phyloP scores from a whole-genome alignment of 2,888 invertebrate genomes.

The Hecatera dysodea region DNA sequence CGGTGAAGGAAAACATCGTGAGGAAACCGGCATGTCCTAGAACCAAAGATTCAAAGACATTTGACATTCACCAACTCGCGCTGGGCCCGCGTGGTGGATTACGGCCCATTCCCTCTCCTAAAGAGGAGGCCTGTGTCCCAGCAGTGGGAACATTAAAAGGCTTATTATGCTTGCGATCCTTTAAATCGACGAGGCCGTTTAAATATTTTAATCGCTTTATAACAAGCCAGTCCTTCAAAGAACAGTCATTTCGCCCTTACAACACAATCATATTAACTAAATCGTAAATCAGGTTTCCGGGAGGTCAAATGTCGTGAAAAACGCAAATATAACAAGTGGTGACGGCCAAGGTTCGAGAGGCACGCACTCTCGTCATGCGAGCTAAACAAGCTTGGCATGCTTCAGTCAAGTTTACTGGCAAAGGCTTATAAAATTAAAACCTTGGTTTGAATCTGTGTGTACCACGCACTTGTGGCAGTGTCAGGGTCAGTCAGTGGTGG shows the following conservation, averaged over 20 bases:
- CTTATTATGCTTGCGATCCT: too few species aligned
- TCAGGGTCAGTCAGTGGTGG: too few species aligned
- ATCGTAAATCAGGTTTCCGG: constrained; percentile 22
- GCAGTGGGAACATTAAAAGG: too few species aligned
- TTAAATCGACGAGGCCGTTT: too few species aligned
- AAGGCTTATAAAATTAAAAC: constrained; percentile 28
- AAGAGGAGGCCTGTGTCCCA: too few species aligned
- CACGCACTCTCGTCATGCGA: constrained; percentile 51
- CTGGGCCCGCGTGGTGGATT: too few species aligned
- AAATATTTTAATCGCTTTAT: background rate
- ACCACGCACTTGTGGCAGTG: constrained; percentile 37
- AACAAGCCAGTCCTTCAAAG: constrained; percentile 3
- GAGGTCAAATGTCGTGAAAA: constrained; percentile 51
- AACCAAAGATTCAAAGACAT: too few species aligned
- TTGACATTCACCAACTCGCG: too few species aligned
- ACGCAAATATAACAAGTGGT: constrained; percentile 34
- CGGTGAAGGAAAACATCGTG: too few species aligned
- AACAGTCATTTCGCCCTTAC: constrained; percentile 13
- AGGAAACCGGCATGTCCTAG: too few species aligned
- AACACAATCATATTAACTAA: constrained; percentile 17
- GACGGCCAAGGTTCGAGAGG: constrained; percentile 50
- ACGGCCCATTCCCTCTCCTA: too few species aligned
- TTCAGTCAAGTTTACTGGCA: constrained; percentile 19
- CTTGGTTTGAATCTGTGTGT: constrained; percentile 36
- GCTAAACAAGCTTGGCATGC: constrained; percentile 41